Conservation (phyloP, 2,888 invertebrate genomes). For the Cataglyphis albicans region DNA sequence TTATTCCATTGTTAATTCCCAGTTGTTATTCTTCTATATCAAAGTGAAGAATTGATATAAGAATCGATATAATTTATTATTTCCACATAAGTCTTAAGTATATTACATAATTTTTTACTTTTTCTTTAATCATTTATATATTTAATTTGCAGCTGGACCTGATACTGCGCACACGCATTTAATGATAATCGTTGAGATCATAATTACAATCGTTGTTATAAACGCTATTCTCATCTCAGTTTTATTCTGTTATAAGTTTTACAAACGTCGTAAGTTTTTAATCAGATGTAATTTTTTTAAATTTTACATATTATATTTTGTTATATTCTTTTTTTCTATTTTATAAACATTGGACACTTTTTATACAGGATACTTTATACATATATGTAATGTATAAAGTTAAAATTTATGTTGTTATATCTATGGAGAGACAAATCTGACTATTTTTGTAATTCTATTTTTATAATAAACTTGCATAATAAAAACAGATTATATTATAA, state of each 20-base stretch:
- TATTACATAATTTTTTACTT: not conserved
- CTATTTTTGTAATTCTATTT: not conserved
- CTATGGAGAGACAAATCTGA: not conserved
- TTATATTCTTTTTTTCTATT: not conserved
- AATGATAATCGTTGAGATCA: too few relatives aligned
- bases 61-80: not conserved
- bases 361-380: not conserved
- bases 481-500: not conserved
- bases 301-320: too few relatives aligned
- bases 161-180: not conserved
- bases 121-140: not conserved
- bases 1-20: not conserved
- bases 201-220: not conserved
- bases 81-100: not conserved
- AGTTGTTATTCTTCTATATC: not conserved
- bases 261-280: constrained; percentile 19
- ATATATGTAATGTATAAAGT: not conserved
- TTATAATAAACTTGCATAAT: not conserved
- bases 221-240: not conserved
- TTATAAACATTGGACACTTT: not conserved
- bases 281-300: too few relatives aligned
- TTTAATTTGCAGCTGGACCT: constrained; percentile 9
- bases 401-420: not conserved
- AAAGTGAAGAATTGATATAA: not conserved
- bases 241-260: too few relatives aligned